phyloP scores from a whole-genome alignment of 2,888 invertebrate genomes.

The Bellardia pandia region DNA sequence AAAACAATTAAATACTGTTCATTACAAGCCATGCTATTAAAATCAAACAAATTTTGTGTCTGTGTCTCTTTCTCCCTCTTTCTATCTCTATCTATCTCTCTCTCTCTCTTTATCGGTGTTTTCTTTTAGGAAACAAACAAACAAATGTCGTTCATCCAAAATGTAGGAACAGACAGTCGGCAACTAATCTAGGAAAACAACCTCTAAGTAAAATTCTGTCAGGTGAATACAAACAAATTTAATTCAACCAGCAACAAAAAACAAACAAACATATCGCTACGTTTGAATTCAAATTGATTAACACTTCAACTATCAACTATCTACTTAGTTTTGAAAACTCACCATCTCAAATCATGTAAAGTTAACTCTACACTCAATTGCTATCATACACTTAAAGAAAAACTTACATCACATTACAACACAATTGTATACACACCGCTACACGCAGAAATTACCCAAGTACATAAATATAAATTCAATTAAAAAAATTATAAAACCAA shows the following conservation, averaged over 20 bases:
- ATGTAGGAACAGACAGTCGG: constrained; percentile 81
- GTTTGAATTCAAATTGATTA: neutral
- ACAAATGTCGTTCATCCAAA: constrained; percentile 83
- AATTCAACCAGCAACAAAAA: constrained; percentile 21
- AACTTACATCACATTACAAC: constrained; percentile 16
- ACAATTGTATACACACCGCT: neutral
- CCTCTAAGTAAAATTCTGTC: constrained; percentile 81
- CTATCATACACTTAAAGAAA: constrained; percentile 12
- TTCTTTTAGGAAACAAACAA: constrained; percentile 81
- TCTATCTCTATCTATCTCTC: constrained; percentile 42
- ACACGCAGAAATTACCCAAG: neutral
- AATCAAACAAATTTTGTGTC: constrained; percentile 21
- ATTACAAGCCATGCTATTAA: constrained; percentile 33
- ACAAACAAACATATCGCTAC: neutral
- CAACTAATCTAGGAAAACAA: constrained; percentile 81
- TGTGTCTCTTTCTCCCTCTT: constrained; percentile 34
- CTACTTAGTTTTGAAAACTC: constrained; percentile 11
- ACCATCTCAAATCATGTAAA: constrained; percentile 4
- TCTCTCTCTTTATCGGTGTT: constrained; percentile 66
- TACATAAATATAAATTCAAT: neutral
- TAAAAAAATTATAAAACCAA: too few species aligned
- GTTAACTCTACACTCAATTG: neutral
- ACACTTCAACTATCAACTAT: neutral
- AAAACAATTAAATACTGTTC: constrained; percentile 52
- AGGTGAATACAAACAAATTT: constrained; percentile 78